Base-by-base conservation (phyloP, 2,888 invertebrate species). In the Bellardia pandia region DNA sequence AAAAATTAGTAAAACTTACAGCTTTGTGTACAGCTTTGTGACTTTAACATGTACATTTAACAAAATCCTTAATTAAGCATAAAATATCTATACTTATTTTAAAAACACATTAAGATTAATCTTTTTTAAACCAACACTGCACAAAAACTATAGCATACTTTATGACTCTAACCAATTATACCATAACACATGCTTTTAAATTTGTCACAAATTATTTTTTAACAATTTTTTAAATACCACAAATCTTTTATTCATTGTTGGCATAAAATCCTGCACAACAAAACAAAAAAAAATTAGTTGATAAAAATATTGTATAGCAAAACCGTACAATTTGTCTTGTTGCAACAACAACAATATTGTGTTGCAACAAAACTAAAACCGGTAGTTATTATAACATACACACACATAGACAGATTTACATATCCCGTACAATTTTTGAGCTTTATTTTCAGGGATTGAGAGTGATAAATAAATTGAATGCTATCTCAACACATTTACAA, bases 401-500 rank as follows among this genome's bases (percentile, higher is more conserved):
- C 53, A 23, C 14, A 60, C n/a, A 53, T 0, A n/a, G 30, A 72
- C 9, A 66, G 23, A 64, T 84, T 72, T 48, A 78, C 64, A 84
- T 78, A 78, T 78, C 68, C 68, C 53, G 42, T 68, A 74, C 77
- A 86, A 79, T 71, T 48, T 48, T 42, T 13, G n/a, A 45, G 13
- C 48, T 33, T 62, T 3, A 16, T 71, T 30, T 66, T 37, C 58
- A n/a, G n/a, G 14, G 30, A 2, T 2, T 13, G 33, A 42, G 42
- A 75, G 64, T 77, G 62, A 77, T 77, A 87, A 85, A 87, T 87
- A 87, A 87, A 87, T 85, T 87, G 85, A 87, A 87, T 85, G 87
- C 85, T 87, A 87, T 87, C 87, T 85, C 81, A 85, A 87, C 88
- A 86, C 82, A 86, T 86, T 86, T 88, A 86, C 86, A 82, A 83